These are phyloP conservation scores for Luidia sarsii DNA, from an alignment of 53 echinoderm and acorn worm species.

Conservation along the genomic window DNA sequence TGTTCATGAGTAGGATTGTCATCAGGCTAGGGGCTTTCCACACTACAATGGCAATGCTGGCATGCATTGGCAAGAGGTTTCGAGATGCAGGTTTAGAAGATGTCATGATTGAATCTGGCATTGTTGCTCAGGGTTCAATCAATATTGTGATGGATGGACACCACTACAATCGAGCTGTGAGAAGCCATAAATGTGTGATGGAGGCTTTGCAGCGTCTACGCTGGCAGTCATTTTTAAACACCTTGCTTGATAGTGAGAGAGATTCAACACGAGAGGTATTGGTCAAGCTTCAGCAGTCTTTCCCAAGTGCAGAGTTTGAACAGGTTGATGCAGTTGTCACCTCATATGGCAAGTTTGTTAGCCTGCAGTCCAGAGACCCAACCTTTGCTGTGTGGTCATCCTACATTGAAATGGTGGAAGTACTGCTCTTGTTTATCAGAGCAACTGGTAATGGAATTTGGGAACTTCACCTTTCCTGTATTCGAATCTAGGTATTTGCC, in stretches of 20 bases:
- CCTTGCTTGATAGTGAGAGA: conserved; percentile 8
- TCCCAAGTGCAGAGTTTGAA: conserved; percentile 8
- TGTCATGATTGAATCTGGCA: conserved; percentile 63
- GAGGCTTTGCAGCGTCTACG: conserved; percentile 26
- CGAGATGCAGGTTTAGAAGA: conserved; percentile 74
- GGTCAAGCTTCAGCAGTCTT: not conserved
- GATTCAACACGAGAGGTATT: conserved; percentile 8
- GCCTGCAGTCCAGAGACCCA: not conserved
- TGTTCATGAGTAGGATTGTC: conserved; percentile 46
- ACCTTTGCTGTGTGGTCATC: conserved; percentile 48
- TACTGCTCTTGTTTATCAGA: no score
- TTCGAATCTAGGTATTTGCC: no score
- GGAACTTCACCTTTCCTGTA: conserved; percentile 60
- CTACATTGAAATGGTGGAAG: no score
- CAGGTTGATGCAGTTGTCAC: not conserved
- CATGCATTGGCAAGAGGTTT: conserved; percentile 68
- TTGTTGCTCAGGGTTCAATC: conserved; percentile 68
- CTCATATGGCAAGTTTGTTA: not conserved
- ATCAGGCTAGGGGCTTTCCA: conserved; percentile 74
- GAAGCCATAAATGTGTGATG: conserved; percentile 23
- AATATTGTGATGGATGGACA: conserved; percentile 56
- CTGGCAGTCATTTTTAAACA: not conserved
- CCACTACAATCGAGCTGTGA: conserved; percentile 23
- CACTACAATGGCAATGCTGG: conserved; percentile 67
- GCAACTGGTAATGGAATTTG: conserved; percentile 67